Evolutionary conservation across 2,797 vertebrate genomes (phyloP).

Genomic region (Anguilla pacifica): DNA sequence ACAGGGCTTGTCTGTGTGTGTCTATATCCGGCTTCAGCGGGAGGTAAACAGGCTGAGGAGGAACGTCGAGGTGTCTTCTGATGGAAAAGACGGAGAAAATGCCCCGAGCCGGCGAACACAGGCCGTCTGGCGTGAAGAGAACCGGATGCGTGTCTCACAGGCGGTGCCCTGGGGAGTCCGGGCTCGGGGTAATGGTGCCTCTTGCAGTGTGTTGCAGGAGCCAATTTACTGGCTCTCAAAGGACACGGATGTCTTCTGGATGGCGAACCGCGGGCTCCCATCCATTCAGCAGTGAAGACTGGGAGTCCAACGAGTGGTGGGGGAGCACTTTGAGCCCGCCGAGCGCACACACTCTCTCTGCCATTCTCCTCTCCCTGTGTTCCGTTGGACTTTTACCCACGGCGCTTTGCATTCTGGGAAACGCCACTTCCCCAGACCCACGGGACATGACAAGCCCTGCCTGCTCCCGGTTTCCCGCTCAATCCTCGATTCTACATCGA

Average conservation of each 20-base stretch:
- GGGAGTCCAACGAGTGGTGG: not conserved
- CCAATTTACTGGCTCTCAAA: not conserved
- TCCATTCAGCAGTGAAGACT: not conserved
- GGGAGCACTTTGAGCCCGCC: not conserved
- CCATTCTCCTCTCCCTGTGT: not conserved
- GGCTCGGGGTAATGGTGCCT: not conserved
- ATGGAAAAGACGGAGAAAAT: constrained; percentile 19
- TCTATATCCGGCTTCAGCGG: constrained; percentile 41
- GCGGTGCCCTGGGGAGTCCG: not conserved
- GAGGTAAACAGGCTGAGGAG: constrained; percentile 41
- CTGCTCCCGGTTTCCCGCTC: not conserved
- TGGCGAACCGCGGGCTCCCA: not conserved
- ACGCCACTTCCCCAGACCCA: not conserved
- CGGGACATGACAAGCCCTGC: not conserved
- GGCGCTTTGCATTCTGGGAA: not conserved
- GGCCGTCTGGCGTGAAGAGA: not conserved
- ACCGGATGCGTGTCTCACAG: not conserved
- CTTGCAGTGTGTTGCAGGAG: not conserved
- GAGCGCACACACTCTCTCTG: not conserved
- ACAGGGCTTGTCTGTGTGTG: constrained; percentile 24
- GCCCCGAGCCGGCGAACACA: not conserved
- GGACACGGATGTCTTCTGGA: not conserved
- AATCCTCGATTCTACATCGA: constrained; percentile 39
- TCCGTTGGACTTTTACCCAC: not conserved
- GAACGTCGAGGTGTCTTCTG: constrained; percentile 47